Conservation (phyloP, 2,797 vertebrate species). For the Hirundo rustica region DNA sequence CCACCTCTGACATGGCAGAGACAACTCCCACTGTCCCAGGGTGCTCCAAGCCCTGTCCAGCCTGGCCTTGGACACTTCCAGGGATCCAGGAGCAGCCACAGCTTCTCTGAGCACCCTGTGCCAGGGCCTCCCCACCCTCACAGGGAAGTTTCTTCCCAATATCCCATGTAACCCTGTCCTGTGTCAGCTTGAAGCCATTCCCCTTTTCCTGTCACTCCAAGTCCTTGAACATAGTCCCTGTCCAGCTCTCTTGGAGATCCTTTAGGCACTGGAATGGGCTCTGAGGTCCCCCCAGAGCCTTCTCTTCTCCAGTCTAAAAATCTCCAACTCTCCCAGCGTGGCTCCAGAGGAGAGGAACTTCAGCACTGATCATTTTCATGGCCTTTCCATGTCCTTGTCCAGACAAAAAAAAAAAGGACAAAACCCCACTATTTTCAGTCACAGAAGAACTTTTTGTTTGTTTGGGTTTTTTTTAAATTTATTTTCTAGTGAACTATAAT, state of each 20-base stretch:
- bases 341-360: not conserved
- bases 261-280: not conserved
- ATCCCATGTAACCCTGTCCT: not conserved
- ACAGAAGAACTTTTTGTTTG: not conserved
- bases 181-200: not conserved
- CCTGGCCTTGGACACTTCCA: not conserved
- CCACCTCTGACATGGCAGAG: not conserved
- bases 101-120: not conserved
- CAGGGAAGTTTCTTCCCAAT: not conserved
- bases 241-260: not conserved
- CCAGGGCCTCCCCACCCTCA: rapidly evolving
- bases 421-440: not conserved
- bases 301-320: not conserved
- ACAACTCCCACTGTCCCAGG: rapidly evolving
- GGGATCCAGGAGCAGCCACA: not conserved
- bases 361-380: not conserved
- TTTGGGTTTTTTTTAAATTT: no score
- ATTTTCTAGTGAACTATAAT: not conserved
- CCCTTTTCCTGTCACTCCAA: not conserved
- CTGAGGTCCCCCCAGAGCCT: not conserved
- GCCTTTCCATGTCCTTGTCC: not conserved
- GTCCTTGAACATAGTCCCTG: not conserved
- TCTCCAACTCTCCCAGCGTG: not conserved
- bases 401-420: not conserved
- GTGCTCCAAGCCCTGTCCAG: rapidly evolving